These are phyloP conservation scores for Cabera pusaria DNA, from an alignment of 2,888 invertebrate species.

Conservation along the genomic window DNA sequence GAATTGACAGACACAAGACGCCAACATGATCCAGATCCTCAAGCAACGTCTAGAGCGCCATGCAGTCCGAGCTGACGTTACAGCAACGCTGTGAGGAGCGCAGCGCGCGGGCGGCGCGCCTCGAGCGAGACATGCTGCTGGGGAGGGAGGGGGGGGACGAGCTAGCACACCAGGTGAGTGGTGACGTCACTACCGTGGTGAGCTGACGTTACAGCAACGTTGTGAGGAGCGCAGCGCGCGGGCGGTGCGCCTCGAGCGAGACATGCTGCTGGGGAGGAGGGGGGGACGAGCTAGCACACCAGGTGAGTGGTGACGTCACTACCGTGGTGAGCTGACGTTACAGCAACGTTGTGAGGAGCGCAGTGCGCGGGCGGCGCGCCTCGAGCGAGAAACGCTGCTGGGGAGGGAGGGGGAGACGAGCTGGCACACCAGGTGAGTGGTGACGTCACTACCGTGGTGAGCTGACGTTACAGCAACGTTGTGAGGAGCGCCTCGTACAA, in stretches of 20 bases:
- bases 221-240: not conserved
- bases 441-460: too few species aligned
- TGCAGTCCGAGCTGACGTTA: slow-evolving; percentile 85
- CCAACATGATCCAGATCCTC: slow-evolving; percentile 86
- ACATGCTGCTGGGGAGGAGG: too few species aligned
- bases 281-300: too few species aligned
- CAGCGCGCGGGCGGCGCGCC: slow-evolving; percentile 56
- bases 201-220: slow-evolving; percentile 22
- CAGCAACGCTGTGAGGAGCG: slow-evolving; percentile 83
- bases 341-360: not conserved
- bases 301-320: too few species aligned
- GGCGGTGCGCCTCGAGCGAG: slow-evolving; percentile 15
- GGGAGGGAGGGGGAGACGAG: too few species aligned
- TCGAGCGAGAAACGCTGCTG: too few species aligned
- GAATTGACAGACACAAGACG: slow-evolving; percentile 83
- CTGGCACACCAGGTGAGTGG: too few species aligned
- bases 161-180: too few species aligned
- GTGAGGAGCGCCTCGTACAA: too few species aligned
- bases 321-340: slow-evolving; percentile 26
- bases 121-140: slow-evolving; percentile 41
- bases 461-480: slow-evolving; percentile 23
- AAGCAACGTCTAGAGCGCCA: slow-evolving; percentile 85
- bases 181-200: too few species aligned
- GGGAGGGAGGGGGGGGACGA: slow-evolving; percentile 16
- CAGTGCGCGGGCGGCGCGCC: slow-evolving; percentile 19